Conservation (phyloP, 2,888 invertebrate species). For the Julus scandinavius region DNA sequence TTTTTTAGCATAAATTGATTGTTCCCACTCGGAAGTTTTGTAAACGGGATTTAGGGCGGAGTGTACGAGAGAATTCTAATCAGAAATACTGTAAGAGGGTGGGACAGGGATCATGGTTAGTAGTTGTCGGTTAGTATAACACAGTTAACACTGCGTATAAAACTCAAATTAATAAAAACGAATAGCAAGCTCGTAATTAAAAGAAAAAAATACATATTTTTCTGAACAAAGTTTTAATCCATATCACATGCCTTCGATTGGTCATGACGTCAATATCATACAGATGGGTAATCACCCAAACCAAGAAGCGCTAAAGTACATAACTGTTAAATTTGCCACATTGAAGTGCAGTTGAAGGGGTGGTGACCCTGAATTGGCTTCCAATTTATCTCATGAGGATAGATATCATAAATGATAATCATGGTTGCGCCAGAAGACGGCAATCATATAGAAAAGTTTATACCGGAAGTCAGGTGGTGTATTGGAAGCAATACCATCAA, state of each 20-base stretch:
- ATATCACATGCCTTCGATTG: not conserved
- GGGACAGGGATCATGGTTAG: not conserved
- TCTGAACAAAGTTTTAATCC: not conserved
- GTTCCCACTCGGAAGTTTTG: not conserved
- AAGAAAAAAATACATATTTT: not conserved
- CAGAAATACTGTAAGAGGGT: not conserved
- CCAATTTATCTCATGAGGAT: not conserved
- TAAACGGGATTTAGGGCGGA: not conserved
- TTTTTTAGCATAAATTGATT: conserved; percentile 35
- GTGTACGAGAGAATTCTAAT: no score
- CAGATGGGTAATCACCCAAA: not conserved
- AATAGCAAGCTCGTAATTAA: not conserved
- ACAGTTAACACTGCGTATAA: not conserved
- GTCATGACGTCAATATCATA: not conserved
- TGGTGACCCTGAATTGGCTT: not conserved
- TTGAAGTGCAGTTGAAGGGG: not conserved
- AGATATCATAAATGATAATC: no score
- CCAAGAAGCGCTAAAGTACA: not conserved
- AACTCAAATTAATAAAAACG: not conserved
- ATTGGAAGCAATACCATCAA: no score
- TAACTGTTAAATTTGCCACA: not conserved
- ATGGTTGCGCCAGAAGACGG: no score
- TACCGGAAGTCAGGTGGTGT: no score
- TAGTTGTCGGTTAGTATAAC: no score
- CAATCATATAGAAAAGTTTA: no score